These are phyloP conservation scores for Tribolium freemani DNA, from an alignment of 2,888 invertebrate genomes.

Conservation along the genomic window DNA sequence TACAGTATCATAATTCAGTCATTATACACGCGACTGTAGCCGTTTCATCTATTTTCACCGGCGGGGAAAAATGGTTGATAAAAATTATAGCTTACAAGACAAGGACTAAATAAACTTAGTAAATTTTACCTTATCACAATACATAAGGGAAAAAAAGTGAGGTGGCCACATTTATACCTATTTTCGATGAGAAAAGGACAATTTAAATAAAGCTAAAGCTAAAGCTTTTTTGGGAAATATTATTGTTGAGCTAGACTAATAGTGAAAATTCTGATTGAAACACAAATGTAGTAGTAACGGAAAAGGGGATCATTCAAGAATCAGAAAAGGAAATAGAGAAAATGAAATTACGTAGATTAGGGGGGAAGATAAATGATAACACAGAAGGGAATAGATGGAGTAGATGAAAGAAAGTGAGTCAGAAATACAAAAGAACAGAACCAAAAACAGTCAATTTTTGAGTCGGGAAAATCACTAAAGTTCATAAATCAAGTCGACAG, in stretches of 20 bases:
- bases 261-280: background rate
- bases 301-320: background rate
- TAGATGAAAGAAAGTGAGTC: background rate
- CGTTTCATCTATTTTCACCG: conserved; percentile 9
- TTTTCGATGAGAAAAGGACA: too few relatives aligned
- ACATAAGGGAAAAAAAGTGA: too few relatives aligned
- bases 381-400: background rate
- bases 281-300: background rate
- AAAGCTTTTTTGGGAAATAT: background rate
- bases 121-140: too few relatives aligned
- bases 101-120: too few relatives aligned
- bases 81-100: background rate
- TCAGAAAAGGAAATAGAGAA: background rate
- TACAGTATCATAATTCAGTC: conserved; percentile 5
- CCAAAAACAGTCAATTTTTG: background rate
- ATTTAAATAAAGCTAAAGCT: too few relatives aligned
- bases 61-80: background rate
- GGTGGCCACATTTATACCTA: too few relatives aligned
- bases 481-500: background rate
- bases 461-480: background rate
- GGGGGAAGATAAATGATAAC: background rate
- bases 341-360: background rate
- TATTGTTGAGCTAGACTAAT: background rate
- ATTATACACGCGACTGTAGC: background rate
- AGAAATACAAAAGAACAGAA: background rate